A percentile compares a stretch with the other conserved stretches of the same genome.
These are phyloP conservation scores for Chionis minor DNA, from an alignment of 2,113 vertebrate species.

Conservation along the genomic window DNA sequence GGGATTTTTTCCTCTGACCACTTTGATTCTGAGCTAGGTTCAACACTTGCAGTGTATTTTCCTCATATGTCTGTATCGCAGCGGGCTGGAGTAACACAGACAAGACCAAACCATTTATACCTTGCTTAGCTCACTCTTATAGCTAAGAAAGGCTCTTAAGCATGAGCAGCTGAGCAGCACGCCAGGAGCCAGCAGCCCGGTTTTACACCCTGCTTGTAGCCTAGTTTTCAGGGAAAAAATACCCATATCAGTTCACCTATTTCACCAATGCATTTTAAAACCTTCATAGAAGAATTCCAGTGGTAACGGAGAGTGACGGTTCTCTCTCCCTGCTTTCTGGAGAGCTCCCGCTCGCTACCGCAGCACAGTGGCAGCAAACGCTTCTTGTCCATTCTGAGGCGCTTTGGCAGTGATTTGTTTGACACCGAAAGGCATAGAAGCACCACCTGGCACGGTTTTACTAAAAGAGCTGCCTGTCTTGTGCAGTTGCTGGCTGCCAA, in stretches of 20 bases:
- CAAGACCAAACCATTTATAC: neutral
- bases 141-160: neutral
- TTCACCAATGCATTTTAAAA: neutral
- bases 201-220: neutral
- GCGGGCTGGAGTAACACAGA: neutral
- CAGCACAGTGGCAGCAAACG: neutral
- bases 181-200: fast-evolving
- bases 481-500: neutral
- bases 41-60: neutral
- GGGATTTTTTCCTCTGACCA: neutral
- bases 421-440: neutral
- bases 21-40: neutral
- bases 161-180: neutral
- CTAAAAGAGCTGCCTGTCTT: neutral
- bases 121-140: neutral
- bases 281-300: neutral
- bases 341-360: fast-evolving
- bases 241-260: neutral
- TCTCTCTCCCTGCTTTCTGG: neutral
- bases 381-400: neutral
- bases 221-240: neutral
- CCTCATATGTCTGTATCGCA: neutral
- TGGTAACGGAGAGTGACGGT: neutral
- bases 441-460: neutral
- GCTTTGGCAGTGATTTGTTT: neutral